Evolutionary conservation across 1,140 invertebrate genomes (phyloP), one percentile per base, ranked within the genome.

Genomic region (Trichogramma pretiosum): DNA sequence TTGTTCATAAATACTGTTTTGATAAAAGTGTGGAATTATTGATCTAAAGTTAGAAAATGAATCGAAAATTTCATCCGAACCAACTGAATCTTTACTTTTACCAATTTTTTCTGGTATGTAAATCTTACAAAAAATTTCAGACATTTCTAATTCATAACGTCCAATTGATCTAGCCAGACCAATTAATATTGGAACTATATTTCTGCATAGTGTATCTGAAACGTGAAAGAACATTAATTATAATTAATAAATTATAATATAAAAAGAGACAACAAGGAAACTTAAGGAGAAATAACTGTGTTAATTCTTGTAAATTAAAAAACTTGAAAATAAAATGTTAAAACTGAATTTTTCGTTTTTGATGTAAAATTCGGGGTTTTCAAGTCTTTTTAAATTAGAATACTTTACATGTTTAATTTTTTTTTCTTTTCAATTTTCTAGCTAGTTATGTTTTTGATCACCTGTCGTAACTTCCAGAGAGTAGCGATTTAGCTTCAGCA

Each of bases 11-110:
- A 94, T 72, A 63, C 87, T 89, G 3, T 84, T 82, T 1, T 90
- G 94, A 52, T 96, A 73, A 21, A 91, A 93, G n/a, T 89, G 77
- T 0, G 91, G 92, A 60, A 97, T 89, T 23, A 94, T 94, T 0
- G 89, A 85, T 40, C 87, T 73, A 65, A 84, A 85, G 56, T 79
- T 83, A 33, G 79, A 80, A 46, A 82, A 82, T 48, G 75, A 80
- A 18, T 77, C 62, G 36, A 77, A 76, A 46, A 81, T 79, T 50
- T 75, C 70, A 41, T 74, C 67, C 30, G 55, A 61, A 34, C 70
- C 63, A 53, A 65, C 63, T 2, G 64, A 64, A 53, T 60, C 74
- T 56, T 74, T 75, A n/a, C 56, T 56, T 64, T 73, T 67, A 1
- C n/a, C n/a, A n/a, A n/a, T n/a, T n/a, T 59, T 58, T 14, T 47